Percentiles rank a stretch among this genome's conserved stretches.
Evolutionary conservation across 2,797 vertebrate genomes (phyloP).

Genomic region (Dromococcyx pavoninus): DNA sequence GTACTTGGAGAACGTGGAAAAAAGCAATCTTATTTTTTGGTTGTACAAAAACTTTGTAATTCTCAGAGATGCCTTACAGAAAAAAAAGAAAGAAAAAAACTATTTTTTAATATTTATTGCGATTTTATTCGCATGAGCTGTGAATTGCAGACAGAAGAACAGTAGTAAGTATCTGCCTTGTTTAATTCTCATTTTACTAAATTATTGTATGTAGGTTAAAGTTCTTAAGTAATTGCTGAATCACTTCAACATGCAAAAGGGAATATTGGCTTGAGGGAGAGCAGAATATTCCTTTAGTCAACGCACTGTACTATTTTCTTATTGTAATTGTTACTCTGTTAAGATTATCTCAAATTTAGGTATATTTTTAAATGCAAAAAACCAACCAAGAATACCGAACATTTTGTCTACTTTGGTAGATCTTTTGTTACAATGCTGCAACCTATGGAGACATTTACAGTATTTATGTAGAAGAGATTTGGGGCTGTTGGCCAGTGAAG

Average conservation of each 20-base stretch:
- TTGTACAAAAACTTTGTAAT: constrained; percentile 73
- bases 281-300: constrained; percentile 76
- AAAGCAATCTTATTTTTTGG: constrained; percentile 70
- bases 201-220: constrained; percentile 67
- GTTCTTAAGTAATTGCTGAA: constrained; percentile 71
- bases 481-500: constrained; percentile 11
- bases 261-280: constrained; percentile 72
- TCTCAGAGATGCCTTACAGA: constrained; percentile 78
- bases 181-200: constrained; percentile 70
- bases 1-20: constrained; percentile 51
- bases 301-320: constrained; percentile 84
- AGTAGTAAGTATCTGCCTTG: constrained; percentile 62
- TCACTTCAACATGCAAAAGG: constrained; percentile 81
- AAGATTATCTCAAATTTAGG: constrained; percentile 75
- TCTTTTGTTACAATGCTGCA: constrained; percentile 79
- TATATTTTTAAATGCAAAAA: constrained; percentile 79
- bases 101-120: constrained; percentile 76
- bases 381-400: constrained; percentile 59
- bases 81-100: constrained; percentile 44
- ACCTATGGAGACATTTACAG: constrained; percentile 81
- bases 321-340: constrained; percentile 75
- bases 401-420: constrained; percentile 74
- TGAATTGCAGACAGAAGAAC: constrained; percentile 69
- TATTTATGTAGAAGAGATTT: constrained; percentile 84
- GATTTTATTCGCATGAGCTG: constrained; percentile 71